A percentile compares a stretch with the other conserved stretches of the same genome.
These are phyloP conservation scores for Sardinella longiceps DNA, from an alignment of 2,797 vertebrate genomes.

Conservation along the genomic window DNA sequence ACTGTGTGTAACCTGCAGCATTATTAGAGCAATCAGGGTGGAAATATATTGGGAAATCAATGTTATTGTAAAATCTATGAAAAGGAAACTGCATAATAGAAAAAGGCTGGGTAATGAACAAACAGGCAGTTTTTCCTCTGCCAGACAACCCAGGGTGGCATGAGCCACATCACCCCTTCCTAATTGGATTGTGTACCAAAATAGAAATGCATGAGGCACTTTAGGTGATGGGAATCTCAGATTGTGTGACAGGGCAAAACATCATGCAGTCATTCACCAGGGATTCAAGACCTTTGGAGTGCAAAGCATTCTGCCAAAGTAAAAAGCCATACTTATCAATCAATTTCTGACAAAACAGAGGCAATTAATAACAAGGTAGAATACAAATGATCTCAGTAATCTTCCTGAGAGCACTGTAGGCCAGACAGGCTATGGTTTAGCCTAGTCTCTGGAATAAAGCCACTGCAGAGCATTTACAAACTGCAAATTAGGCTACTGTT, in stretches of 20 bases:
- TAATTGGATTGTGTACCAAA: constrained; percentile 60
- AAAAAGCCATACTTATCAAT: constrained; percentile 8
- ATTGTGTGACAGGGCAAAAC: constrained; percentile 53
- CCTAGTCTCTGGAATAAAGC: not conserved
- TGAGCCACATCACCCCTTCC: constrained; percentile 57
- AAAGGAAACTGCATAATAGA: not conserved
- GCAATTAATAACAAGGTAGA: not conserved
- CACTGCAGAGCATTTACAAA: not conserved
- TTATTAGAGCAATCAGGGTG: constrained; percentile 1
- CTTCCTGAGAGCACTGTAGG: not conserved
- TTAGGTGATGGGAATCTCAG: constrained; percentile 66
- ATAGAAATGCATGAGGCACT: constrained; percentile 56
- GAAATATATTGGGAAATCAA: constrained; percentile 17
- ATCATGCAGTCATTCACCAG: constrained; percentile 31
- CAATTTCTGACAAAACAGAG: not conserved
- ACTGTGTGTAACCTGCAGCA: not conserved
- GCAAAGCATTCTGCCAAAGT: not conserved
- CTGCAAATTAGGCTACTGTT: not conserved
- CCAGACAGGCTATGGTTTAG: not conserved
- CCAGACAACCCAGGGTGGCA: constrained; percentile 42
- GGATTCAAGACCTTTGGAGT: not conserved
- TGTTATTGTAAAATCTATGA: constrained; percentile 25
- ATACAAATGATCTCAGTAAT: not conserved
- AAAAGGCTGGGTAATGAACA: not conserved
- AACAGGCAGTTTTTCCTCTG: constrained; percentile 39